Conservation (phyloP, 2,888 invertebrate species). For the Pharmacophagus antenor region DNA sequence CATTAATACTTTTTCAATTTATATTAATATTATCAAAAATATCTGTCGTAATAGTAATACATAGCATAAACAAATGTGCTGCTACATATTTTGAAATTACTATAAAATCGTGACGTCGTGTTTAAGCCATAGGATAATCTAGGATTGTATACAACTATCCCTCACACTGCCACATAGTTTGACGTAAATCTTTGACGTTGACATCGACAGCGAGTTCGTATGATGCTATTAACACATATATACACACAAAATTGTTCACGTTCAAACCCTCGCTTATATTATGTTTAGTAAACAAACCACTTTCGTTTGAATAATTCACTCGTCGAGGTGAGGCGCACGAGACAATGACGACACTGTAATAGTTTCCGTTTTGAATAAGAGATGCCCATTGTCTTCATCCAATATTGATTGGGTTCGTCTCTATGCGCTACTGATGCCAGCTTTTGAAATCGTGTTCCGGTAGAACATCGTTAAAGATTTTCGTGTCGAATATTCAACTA, state of each 20-base stretch:
- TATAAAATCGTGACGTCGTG: slow-evolving; percentile 61
- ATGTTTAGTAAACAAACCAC: slow-evolving; percentile 74
- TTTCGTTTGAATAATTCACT: slow-evolving; percentile 75
- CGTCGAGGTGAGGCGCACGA: slow-evolving; percentile 69
- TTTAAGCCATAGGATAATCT: slow-evolving; percentile 72
- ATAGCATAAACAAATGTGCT: background rate
- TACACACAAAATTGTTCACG: slow-evolving; percentile 57
- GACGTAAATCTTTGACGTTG: slow-evolving; percentile 72
- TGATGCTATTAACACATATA: slow-evolving; percentile 46
- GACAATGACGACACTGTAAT: slow-evolving; percentile 75
- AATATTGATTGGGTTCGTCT: slow-evolving; percentile 75
- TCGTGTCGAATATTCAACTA: slow-evolving; percentile 37
- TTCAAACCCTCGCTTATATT: slow-evolving; percentile 63
- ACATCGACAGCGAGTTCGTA: slow-evolving; percentile 59
- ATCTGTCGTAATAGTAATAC: background rate
- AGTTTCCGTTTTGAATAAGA: slow-evolving; percentile 79
- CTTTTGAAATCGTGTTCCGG: slow-evolving; percentile 57
- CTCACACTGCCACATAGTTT: slow-evolving; percentile 67
- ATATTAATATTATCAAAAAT: background rate
- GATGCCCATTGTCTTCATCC: slow-evolving; percentile 73
- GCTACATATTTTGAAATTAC: slow-evolving; percentile 50
- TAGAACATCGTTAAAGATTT: slow-evolving; percentile 41
- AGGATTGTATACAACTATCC: slow-evolving; percentile 61
- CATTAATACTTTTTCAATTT: background rate
- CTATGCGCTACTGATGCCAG: slow-evolving; percentile 51